These are phyloP conservation scores for Ctenicera cuprea DNA, from an alignment of 2,888 invertebrate genomes.

Conservation along the genomic window DNA sequence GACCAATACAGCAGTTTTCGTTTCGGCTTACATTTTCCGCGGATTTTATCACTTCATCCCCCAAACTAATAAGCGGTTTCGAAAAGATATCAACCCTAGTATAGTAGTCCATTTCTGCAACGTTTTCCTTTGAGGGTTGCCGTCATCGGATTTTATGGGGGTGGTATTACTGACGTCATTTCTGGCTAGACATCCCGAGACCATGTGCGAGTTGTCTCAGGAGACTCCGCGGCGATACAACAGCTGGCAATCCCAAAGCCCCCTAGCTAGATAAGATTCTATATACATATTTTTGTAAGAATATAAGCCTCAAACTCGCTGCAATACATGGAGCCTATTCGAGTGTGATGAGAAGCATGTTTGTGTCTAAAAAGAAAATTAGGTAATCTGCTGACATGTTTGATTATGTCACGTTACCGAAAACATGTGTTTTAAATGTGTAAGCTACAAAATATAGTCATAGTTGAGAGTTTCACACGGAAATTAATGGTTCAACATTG, in stretches of 20 bases:
- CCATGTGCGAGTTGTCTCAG: conserved; percentile 54
- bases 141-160: conserved; percentile 29
- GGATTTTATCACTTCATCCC: too few relatives aligned
- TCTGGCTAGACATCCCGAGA: conserved; percentile 33
- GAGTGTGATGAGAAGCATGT: conserved; percentile 2
- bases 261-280: conserved; percentile 46
- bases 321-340: conserved; percentile 14
- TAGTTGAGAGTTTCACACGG: too few relatives aligned
- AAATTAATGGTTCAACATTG: too few relatives aligned
- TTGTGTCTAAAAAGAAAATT: conserved; percentile 1
- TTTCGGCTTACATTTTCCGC: too few relatives aligned
- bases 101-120: conserved; percentile 10
- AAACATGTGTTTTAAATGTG: conserved; percentile 8
- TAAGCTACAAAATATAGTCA: neutral
- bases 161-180: conserved; percentile 44
- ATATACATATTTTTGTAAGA: conserved; percentile 50
- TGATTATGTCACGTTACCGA: conserved; percentile 1
- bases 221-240: conserved; percentile 50
- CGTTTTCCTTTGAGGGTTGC: conserved; percentile 34
- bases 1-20: too few relatives aligned
- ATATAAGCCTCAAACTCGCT: neutral
- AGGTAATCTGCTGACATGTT: conserved; percentile 12
- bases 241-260: conserved; percentile 52
- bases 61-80: too few relatives aligned
- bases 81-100: too few relatives aligned